Base-by-base conservation (phyloP, 2,888 invertebrate species). In the Brachypalpus laphriformis region DNA sequence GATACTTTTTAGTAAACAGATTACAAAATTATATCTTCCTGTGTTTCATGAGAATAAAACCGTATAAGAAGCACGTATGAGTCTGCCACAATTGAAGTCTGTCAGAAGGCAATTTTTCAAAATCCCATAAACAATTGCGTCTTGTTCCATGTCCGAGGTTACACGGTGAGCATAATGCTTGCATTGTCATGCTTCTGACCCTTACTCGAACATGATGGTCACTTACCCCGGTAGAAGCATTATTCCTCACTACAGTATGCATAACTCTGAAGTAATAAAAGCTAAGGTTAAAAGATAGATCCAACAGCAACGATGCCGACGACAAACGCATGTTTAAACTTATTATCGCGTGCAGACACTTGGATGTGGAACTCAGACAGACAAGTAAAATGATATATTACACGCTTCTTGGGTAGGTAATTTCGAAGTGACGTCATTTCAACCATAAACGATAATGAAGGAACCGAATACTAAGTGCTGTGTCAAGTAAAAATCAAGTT, bases 161-260 rank as follows among this genome's bases (percentile, higher is more conserved):
- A 56, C 49, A 49, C 57, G 22, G 37, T 16, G 18, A 74, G 34
- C 51, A 83, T 74, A 83, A 83, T 65, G 63, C 74, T 20, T 68
- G 68, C 68, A 83, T 83, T 83, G 80, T 80, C 56, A 57, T 65
- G 74, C 57, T 65, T 61, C 61, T 83, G 83, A 83, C 83, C 83
- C 83, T 65, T 74, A 56, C 74, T 57, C 34, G 68, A 65, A 45
- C 51, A 68, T 57, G 63, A 80, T 83, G 83, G 83, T 47, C 74
- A 80, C 49, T 83, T 66, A 74, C 54, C 34, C 47, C 63, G 42
- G 16, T 54, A 78, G 42, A 78, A 45, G 78, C 40, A 77, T 20
- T 63, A 18, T 42, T 49, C 34, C n/a, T 20, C 8, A 61, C 2
- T 42, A n/a, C 4, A 34, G 1, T 22, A 42, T 16, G 65, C 28